A percentile compares a stretch with the other conserved stretches of the same genome.
These are phyloP conservation scores for Anolis sagrei DNA, from an alignment of 2,113 vertebrate species.

Conservation along the genomic window DNA sequence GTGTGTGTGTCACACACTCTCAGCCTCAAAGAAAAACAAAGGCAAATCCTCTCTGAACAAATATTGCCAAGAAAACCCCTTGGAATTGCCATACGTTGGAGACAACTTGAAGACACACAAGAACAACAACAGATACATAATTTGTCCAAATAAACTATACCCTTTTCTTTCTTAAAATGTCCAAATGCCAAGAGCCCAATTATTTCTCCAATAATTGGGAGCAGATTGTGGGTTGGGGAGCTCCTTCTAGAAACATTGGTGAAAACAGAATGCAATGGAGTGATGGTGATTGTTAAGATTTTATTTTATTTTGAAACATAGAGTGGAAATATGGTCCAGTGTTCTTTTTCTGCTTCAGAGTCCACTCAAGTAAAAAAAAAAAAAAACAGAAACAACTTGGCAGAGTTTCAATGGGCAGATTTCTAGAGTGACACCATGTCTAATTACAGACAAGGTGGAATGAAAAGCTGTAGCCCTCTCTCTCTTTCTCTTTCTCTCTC, in stretches of 20 bases:
- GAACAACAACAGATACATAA: no score
- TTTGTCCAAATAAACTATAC: conserved; percentile 59
- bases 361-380: conserved; percentile 60
- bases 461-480: conserved; percentile 81
- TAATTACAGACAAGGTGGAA: conserved; percentile 79
- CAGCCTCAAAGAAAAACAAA: conserved; percentile 31
- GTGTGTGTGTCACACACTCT: no score
- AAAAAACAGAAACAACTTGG: conserved; percentile 55
- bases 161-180: conserved; percentile 23
- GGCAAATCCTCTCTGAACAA: conserved; percentile 57
- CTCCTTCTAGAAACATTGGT: conserved; percentile 42
- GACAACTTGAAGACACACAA: no score
- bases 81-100: no score
- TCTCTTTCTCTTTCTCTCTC: not conserved
- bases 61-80: no score
- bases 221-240: not conserved
- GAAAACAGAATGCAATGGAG: conserved; percentile 48
- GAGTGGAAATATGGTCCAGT: conserved; percentile 56
- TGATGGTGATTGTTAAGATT: conserved; percentile 66
- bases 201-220: not conserved
- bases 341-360: conserved; percentile 13
- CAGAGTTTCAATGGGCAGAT: conserved; percentile 72
- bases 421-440: conserved; percentile 79
- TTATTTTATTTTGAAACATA: conserved; percentile 45
- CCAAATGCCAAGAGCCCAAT: not conserved